These are phyloP conservation scores for Trachelus tabidus DNA, from an alignment of 2,888 invertebrate genomes.

Conservation along the genomic window DNA sequence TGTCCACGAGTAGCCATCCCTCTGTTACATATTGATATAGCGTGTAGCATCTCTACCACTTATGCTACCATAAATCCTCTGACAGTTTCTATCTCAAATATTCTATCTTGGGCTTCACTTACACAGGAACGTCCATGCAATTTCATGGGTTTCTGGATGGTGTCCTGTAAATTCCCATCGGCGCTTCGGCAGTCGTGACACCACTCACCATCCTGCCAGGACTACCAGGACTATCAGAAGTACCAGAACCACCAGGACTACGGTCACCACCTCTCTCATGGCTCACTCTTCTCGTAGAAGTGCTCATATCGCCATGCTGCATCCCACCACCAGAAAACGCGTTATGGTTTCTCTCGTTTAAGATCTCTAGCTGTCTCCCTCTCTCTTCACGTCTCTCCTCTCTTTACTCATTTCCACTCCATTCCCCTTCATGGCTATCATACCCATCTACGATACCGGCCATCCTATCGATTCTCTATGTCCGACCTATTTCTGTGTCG, in stretches of 20 bases:
- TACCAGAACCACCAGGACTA: slow-evolving; percentile 51
- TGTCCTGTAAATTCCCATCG: slow-evolving; percentile 57
- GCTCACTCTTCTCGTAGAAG: slow-evolving; percentile 59
- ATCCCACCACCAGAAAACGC: slow-evolving; percentile 54
- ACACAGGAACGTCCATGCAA: slow-evolving; percentile 58
- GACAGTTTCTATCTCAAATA: not conserved
- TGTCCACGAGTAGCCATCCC: not conserved
- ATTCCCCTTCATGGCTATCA: not conserved
- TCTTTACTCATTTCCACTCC: not conserved
- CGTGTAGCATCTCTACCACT: not conserved
- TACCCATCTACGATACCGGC: not conserved
- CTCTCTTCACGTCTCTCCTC: not conserved
- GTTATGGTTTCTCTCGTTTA: slow-evolving; percentile 63
- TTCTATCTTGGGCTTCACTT: not conserved
- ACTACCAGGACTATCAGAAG: not conserved
- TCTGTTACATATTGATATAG: not conserved
- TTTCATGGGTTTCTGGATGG: slow-evolving; percentile 60
- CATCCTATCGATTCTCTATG: not conserved
- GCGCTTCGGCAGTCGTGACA: slow-evolving; percentile 54
- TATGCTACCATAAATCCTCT: not conserved
- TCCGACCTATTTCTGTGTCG: not conserved
- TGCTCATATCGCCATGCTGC: slow-evolving; percentile 50
- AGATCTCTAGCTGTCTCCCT: not conserved
- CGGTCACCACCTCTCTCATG: slow-evolving; percentile 60
- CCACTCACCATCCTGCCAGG: slow-evolving; percentile 28